phyloP scores from a whole-genome alignment of 2,797 vertebrate species.

The Microcaecilia unicolor region DNA sequence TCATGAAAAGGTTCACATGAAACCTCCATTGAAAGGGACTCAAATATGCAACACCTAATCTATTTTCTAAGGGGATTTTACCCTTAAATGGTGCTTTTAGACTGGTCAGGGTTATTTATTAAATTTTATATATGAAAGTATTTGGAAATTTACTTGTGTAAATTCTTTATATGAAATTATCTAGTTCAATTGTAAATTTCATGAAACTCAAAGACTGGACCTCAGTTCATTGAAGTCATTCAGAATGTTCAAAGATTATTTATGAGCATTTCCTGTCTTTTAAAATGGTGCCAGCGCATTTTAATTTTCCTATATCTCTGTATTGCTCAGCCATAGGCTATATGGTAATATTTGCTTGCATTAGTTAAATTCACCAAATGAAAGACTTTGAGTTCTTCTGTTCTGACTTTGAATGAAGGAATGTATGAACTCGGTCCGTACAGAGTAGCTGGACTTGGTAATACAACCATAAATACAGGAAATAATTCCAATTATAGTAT shows the following conservation, averaged over 20 bases:
- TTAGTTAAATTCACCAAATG: slow-evolving; percentile 23
- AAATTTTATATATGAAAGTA: slow-evolving; percentile 79
- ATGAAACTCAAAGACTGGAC: slow-evolving; percentile 69
- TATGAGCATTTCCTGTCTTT: slow-evolving; percentile 31
- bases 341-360: slow-evolving; percentile 24
- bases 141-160: slow-evolving; percentile 64
- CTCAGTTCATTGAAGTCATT: slow-evolving; percentile 67
- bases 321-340: slow-evolving; percentile 23
- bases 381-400: slow-evolving; percentile 12
- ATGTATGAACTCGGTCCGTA: slow-evolving; percentile 8
- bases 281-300: slow-evolving; percentile 44
- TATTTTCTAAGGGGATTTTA: slow-evolving; percentile 74
- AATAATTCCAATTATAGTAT: slow-evolving; percentile 21
- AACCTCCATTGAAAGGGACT: slow-evolving; percentile 69
- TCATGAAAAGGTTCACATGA: slow-evolving; percentile 56
- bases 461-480: neutral
- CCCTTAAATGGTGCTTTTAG: slow-evolving; percentile 92
- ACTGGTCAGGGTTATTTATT: slow-evolving; percentile 85
- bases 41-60: slow-evolving; percentile 77
- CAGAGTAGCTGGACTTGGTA: slow-evolving; percentile 12
- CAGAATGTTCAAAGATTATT: slow-evolving; percentile 61
- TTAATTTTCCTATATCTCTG: slow-evolving; percentile 18
- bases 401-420: slow-evolving; percentile 16
- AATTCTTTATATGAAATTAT: slow-evolving; percentile 81
- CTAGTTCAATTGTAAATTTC: slow-evolving; percentile 67